Base-by-base conservation (phyloP, 2,888 invertebrate genomes). In the Anoncus sp. region DNA sequence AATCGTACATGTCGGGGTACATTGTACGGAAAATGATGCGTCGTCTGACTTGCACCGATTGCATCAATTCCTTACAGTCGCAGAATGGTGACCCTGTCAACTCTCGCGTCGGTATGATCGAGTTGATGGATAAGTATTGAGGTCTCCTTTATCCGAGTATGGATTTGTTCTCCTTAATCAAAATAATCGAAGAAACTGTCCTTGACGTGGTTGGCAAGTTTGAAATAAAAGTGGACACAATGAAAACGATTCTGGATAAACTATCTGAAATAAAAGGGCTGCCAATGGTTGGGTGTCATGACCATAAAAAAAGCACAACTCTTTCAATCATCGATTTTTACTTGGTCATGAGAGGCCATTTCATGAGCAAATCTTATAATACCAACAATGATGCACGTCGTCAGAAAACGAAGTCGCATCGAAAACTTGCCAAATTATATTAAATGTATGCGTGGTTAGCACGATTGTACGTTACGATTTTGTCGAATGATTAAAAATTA, bases 1-100 rank as follows among this genome's bases (percentile, higher is more conserved):
- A 59, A 38, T 49, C 75, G n/a, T 79, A 72, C 45, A 66, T 79
- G 20, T 63, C 62, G 4, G 75, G 75, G 14, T 75, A 79, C 22
- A 35, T 79, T 6, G 75, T 59, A 6, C 59, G 66, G 40, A 72
- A 40, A 70, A 24, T 72, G 35, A 10, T 16, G 7, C 43, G n/a
- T 7, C n/a, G 40, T 10, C n/a, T 40, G 14, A 40, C 40, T 14
- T 40, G 40, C 40, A 40, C n/a, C 10, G 40, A 40, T 10, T 40
- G 40, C 40, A 40, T 40, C n/a, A 40, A 40, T 7, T 40, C 12
- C n/a, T 40, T 40, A 14, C 40, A n/a, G 12, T 10, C 40, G 14
- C n/a, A 3, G 5, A n/a, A 40, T 10, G 3, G 3, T 40, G 40
- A 40, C 14, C 40, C 40, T 14, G 40, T 3, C 9, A 14, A 40